Evolutionary conservation across 2,888 invertebrate species (phyloP).

Genomic region (Dyspetes luteomarginatus): DNA sequence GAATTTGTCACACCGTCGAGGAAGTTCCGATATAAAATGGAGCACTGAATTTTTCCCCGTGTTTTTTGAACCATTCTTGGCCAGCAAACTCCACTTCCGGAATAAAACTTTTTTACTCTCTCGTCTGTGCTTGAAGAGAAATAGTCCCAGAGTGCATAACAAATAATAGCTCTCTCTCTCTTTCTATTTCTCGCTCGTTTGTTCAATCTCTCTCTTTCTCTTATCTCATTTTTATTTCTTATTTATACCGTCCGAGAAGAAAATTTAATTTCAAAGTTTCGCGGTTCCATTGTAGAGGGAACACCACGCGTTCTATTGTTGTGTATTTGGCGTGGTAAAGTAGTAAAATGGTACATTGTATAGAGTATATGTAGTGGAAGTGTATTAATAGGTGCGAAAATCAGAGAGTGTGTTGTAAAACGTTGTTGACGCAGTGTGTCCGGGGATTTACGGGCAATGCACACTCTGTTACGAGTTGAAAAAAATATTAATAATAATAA

Average conservation of each 20-base stretch:
- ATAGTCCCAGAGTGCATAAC: not conserved
- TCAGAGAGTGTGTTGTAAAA: not conserved
- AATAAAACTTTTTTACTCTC: not conserved
- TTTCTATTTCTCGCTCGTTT: not conserved
- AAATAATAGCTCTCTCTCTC: too few species aligned
- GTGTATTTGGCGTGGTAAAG: not conserved
- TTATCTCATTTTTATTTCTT: not conserved
- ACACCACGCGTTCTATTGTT: not conserved
- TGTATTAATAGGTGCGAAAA: constrained; percentile 6
- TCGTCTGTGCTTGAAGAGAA: not conserved
- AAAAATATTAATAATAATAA: too few species aligned
- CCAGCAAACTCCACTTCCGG: not conserved
- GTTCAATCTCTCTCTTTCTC: not conserved
- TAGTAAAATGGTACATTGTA: not conserved
- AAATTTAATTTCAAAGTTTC: not conserved
- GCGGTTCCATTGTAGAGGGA: not conserved
- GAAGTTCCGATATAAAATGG: not conserved
- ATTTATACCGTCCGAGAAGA: not conserved
- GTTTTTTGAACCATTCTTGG: not conserved
- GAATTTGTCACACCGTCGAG: not conserved
- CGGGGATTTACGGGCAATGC: not conserved
- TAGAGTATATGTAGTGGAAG: not conserved
- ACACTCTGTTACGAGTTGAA: not conserved
- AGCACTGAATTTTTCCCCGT: not conserved
- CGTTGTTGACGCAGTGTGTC: constrained; percentile 9